Evolutionary conservation across 1,140 invertebrate species (phyloP).

Genomic region (Nebria ingens): DNA sequence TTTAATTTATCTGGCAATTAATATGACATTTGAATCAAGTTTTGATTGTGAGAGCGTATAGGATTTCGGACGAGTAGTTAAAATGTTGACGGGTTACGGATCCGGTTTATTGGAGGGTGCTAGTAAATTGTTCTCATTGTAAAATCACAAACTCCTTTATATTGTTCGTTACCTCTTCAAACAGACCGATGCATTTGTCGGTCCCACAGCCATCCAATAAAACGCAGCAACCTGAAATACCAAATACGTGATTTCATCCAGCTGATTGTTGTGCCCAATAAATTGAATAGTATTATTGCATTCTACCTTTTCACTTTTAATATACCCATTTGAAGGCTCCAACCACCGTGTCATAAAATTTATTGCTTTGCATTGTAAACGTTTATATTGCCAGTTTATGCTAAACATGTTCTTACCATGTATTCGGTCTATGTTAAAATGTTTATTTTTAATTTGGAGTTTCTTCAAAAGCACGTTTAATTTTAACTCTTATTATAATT

Average conservation of each 20-base stretch:
- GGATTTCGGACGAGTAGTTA: no score
- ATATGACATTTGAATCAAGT: no score
- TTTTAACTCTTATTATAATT: no score
- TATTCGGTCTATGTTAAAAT: no score
- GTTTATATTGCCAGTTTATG: background rate
- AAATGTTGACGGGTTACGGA: no score
- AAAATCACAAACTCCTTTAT: constrained; percentile 12
- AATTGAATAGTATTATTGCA: constrained; percentile 9
- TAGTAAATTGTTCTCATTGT: background rate
- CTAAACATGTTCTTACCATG: no score
- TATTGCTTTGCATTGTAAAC: constrained; percentile 18
- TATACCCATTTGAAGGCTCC: constrained; percentile 21
- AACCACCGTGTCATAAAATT: constrained; percentile 23
- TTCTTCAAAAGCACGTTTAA: no score
- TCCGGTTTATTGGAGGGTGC: background rate
- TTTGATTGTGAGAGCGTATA: no score
- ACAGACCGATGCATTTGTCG: constrained; percentile 18
- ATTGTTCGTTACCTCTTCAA: constrained; percentile 19
- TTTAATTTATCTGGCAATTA: no score
- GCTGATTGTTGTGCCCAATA: constrained; percentile 23
- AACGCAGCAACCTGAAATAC: constrained; percentile 20
- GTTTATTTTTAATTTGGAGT: no score
- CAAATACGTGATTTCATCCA: constrained; percentile 21
- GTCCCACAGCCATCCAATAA: constrained; percentile 18
- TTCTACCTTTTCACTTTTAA: constrained; percentile 17